These are phyloP conservation scores for Phrynocephalus versicolor DNA, from an alignment of 2,113 vertebrate genomes.

Conservation along the genomic window DNA sequence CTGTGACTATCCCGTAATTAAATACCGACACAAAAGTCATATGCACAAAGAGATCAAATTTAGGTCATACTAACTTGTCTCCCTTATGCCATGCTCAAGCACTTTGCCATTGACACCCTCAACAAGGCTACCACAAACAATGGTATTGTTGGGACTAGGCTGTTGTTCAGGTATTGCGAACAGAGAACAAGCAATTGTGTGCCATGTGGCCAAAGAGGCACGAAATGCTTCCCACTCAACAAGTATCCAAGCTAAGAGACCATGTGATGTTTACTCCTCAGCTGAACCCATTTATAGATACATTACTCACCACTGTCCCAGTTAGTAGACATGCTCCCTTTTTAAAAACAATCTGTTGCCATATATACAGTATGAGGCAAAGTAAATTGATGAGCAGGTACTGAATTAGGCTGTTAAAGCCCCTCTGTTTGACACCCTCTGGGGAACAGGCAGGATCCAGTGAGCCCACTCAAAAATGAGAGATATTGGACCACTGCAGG, in stretches of 20 bases:
- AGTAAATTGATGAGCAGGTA: neutral
- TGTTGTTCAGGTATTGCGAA: conserved; percentile 5
- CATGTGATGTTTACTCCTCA: conserved; percentile 78
- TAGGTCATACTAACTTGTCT: neutral
- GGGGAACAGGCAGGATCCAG: neutral
- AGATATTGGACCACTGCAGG: neutral
- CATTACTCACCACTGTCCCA: conserved; percentile 71
- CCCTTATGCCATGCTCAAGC: conserved; percentile 1
- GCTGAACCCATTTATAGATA: conserved; percentile 76
- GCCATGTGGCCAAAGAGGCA: conserved; percentile 42
- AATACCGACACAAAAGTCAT: neutral
- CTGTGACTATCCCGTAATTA: neutral
- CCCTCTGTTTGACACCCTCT: neutral
- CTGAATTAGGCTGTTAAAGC: conserved; percentile 3
- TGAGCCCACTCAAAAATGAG: neutral
- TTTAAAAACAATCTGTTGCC: conserved; percentile 33
- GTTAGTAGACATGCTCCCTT: conserved; percentile 43
- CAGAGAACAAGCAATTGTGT: conserved; percentile 43
- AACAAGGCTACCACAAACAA: neutral
- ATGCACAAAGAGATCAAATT: neutral
- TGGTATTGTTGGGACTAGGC: neutral
- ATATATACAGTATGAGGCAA: conserved; percentile 3
- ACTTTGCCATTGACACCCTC: conserved; percentile 11
- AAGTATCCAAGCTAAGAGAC: conserved; percentile 62
- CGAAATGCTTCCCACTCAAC: conserved; percentile 61